Evolutionary conservation across 1,140 invertebrate species (phyloP), one percentile per base, ranked within the genome.

Genomic region (Solenopsis fugax): DNA sequence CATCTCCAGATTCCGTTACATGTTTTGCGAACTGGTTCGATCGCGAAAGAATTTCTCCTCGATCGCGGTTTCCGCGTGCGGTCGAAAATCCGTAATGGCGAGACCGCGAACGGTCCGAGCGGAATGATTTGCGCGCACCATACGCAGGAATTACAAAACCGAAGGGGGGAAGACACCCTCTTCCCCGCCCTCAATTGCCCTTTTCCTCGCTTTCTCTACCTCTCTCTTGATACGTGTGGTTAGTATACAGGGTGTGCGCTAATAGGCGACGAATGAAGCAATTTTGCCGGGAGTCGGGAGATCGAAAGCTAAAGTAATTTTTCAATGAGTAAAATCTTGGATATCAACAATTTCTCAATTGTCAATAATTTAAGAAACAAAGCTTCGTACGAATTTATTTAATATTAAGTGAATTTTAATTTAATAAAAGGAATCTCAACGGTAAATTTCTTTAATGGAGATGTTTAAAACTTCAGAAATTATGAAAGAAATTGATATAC

Each of bases 21-120:
- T 85, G 78, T 90, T 90, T 90, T 90, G 88, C 89, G 69, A 85
- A 85, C 88, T 85, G 75, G 86, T 76, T 65, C 86, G 89, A 69
- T 89, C 75, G 64, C 64, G 80, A 85, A 85, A 90, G 89, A 90
- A 90, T 90, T 90, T 90, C 87, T 90, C 80, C 88, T 90, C 88
- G 78, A 64, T 78, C 84, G 77, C 73, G 88, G 89, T 90, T 90
- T 87, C 89, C 69, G 69, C 72, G 82, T 78, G 76, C 75, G 86
- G 88, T 75, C 54, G 72, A 81, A 89, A 90, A 82, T 90, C 86
- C 80, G 88, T 90, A 90, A 90, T 87, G 82, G 85, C 65, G 65
- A 69, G 76, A 64, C 75, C 86, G 76, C 78, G 86, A 37, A 64
- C 56, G 64, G 67, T 84, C 78, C 78, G 67, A 62, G 34, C 52